Conservation (phyloP, 2,797 vertebrate genomes). For the Aeoliscus strigatus region DNA sequence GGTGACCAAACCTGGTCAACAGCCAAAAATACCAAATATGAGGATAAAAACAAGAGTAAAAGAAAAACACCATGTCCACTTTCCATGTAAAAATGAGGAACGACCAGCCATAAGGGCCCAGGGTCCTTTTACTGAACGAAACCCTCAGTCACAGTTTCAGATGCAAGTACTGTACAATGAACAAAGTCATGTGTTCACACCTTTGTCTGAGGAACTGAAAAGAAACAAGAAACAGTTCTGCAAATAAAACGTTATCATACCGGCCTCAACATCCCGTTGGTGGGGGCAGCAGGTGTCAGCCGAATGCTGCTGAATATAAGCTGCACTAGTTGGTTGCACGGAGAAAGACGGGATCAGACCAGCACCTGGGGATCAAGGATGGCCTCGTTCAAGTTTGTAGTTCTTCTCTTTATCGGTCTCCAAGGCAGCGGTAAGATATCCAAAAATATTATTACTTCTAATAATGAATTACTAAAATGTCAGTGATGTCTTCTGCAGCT, state of each 20-base stretch:
- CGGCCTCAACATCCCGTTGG: slow-evolving; percentile 2
- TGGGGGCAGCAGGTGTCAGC: slow-evolving; percentile 4
- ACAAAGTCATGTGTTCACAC: too few relatives aligned
- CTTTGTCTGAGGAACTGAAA: too few relatives aligned
- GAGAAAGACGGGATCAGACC: slow-evolving; percentile 7
- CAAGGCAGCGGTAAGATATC: slow-evolving; percentile 46
- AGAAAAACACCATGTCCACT: too few relatives aligned
- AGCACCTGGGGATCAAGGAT: slow-evolving; percentile 22
- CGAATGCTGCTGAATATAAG: slow-evolving; percentile 29
- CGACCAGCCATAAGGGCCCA: too few relatives aligned
- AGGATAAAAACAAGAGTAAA: too few relatives aligned
- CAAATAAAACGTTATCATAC: slow-evolving; percentile 25
- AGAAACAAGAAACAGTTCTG: slow-evolving; percentile 8
- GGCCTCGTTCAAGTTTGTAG: slow-evolving; percentile 32
- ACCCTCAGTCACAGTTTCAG: too few relatives aligned
- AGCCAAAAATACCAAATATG: too few relatives aligned
- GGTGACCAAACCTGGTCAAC: too few relatives aligned
- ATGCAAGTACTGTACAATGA: too few relatives aligned
- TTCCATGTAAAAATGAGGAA: too few relatives aligned
- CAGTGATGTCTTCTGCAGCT: slow-evolving; percentile 31
- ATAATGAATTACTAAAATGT: background rate
- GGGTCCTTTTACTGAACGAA: too few relatives aligned
- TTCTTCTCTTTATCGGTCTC: slow-evolving; percentile 44
- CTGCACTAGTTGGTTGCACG: slow-evolving; percentile 7
- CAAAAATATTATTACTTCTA: background rate